Percentiles rank a stretch among this genome's conserved stretches.
phyloP scores from a whole-genome alignment of 2,113 vertebrate genomes.

The Meles meles region DNA sequence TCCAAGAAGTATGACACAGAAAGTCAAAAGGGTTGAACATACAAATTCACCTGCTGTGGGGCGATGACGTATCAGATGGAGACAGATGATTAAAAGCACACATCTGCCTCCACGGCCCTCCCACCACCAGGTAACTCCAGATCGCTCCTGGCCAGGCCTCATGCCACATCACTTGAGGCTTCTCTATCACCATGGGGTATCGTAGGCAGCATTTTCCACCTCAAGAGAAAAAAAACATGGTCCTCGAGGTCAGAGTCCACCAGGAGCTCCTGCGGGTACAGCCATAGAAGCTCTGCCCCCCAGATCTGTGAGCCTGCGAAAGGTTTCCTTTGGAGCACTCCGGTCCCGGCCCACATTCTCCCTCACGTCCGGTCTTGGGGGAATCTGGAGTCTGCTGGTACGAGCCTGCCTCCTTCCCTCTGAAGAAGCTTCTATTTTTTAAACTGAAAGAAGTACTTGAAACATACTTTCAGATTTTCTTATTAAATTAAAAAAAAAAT shows the following conservation, averaged over 20 bases:
- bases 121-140: neutral
- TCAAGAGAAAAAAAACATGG: neutral
- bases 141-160: neutral
- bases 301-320: neutral
- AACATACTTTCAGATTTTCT: slow-evolving; percentile 31
- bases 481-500: slow-evolving; percentile 32
- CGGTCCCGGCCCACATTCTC: neutral
- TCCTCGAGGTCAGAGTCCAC: neutral
- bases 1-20: neutral
- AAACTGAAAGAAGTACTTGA: neutral
- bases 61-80: neutral
- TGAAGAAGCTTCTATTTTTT: neutral
- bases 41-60: neutral
- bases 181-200: neutral
- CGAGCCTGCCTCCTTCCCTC: neutral
- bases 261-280: too few species aligned
- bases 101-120: neutral
- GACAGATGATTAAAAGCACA: neutral
- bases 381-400: neutral
- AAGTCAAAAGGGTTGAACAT: neutral
- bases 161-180: neutral
- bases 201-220: neutral
- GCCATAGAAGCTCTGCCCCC: accelerated
- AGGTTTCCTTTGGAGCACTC: accelerated
- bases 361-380: neutral